Evolutionary conservation across 2,888 invertebrate genomes (phyloP), one percentile per base, ranked within the genome.

Genomic region (Salticus scenicus): DNA sequence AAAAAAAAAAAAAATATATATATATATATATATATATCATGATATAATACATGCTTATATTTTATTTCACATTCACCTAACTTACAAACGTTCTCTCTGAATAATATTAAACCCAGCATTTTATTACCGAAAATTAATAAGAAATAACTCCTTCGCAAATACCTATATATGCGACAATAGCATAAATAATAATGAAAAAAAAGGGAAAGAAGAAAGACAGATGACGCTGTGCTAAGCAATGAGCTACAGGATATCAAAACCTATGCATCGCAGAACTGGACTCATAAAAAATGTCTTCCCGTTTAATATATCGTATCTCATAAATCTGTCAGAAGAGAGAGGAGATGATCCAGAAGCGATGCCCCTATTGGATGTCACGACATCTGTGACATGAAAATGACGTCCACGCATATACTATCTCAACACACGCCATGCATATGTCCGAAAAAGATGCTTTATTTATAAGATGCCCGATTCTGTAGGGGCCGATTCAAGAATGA

Each of bases 241-340:
- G 57, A 24, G 20, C 24, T 24, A 20, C 20, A 24, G 57, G 57
- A 24, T 24, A 24, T 24, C 57, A 57, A 57, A 24, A 24, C 24
- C 24, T 57, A 57, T 57, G 24, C 57, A 57, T 24, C 57, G 14
- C 57, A 57, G 57, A 24, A 1, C 24, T 7, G 14, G 4, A 2
- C 2, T 30, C 37, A 24, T 7, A 33, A 72, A 67, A 66, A 63
- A 75, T 28, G 47, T 14, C 66, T 51, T 64, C 37, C 76, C 51
- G 51, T 83, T 83, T 83, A 83, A 83, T 83, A 83, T 83, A 83
- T 83, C 82, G 47, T 71, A 76, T 83, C 83, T 83, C 77, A 83
- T 83, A 77, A 83, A 83, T 83, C 83, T 83, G 83, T 83, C 83
- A 83, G 42, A 33, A 67, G 17, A 30, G 66, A 57, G 71, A 75